A percentile compares a stretch with the other conserved stretches of the same genome.
Evolutionary conservation across 2,888 invertebrate species (phyloP).

Genomic region (Allygus modestus): DNA sequence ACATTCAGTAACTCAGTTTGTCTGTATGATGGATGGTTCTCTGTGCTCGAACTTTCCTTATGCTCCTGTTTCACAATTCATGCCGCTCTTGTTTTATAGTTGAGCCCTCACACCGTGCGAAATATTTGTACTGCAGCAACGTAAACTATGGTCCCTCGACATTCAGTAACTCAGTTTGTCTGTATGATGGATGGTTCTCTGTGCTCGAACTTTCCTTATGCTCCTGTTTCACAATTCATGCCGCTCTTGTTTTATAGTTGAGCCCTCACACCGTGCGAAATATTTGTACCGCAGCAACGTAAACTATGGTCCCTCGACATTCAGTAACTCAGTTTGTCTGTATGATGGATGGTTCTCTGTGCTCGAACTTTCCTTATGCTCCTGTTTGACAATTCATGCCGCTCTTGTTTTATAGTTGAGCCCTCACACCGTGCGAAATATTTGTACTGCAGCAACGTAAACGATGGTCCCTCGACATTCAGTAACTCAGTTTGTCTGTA

Average conservation of each 20-base stretch:
- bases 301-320: too few relatives aligned
- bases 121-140: not conserved
- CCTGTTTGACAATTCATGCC: conserved; percentile 1
- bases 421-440: not conserved
- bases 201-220: not conserved
- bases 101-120: not conserved
- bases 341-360: conserved; percentile 11
- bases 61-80: conserved; percentile 20
- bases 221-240: conserved; percentile 11
- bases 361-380: not conserved
- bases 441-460: not conserved
- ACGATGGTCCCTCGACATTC: too few relatives aligned
- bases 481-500: too few relatives aligned
- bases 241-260: not conserved
- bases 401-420: not conserved
- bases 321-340: too few relatives aligned
- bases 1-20: too few relatives aligned
- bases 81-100: not conserved
- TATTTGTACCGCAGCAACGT: not conserved
- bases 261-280: not conserved
- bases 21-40: conserved; percentile 1
- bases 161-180: too few relatives aligned
- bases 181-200: conserved; percentile 1
- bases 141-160: too few relatives aligned
- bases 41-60: not conserved